Conservation (phyloP, 2,113 vertebrate species). For the Orthochromis indermauri region DNA sequence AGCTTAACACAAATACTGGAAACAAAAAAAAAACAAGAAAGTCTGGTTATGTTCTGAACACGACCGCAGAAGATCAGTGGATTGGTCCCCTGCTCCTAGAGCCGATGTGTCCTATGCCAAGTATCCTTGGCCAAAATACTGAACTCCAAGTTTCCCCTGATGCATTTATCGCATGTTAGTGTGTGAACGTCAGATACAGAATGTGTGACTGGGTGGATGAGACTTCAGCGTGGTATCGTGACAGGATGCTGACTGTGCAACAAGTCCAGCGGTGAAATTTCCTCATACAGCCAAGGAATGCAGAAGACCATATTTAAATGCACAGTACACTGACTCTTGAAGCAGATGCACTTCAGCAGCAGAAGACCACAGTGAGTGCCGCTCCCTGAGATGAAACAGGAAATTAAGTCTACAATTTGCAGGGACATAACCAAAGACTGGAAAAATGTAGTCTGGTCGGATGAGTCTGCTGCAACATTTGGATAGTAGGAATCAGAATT, state of each 20-base stretch:
- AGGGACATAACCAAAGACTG: neutral
- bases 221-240: rapidly evolving
- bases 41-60: neutral
- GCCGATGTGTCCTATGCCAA: neutral
- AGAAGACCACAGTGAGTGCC: rapidly evolving
- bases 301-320: neutral
- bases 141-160: neutral
- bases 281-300: neutral
- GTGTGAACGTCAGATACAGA: neutral
- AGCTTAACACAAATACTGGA: neutral
- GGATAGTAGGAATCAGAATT: neutral
- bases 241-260: neutral
- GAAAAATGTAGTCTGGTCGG: rapidly evolving
- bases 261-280: neutral
- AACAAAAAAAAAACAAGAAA: neutral
- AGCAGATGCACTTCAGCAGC: neutral
- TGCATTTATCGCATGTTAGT: neutral
- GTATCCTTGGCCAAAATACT: neutral
- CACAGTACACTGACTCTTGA: neutral
- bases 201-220: neutral
- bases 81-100: neutral
- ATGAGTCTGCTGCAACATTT: neutral
- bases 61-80: neutral
- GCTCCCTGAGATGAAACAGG: neutral
- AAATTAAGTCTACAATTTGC: neutral